Evolutionary conservation across 2,888 invertebrate species (phyloP).

Genomic region (Celastrina argiolus): DNA sequence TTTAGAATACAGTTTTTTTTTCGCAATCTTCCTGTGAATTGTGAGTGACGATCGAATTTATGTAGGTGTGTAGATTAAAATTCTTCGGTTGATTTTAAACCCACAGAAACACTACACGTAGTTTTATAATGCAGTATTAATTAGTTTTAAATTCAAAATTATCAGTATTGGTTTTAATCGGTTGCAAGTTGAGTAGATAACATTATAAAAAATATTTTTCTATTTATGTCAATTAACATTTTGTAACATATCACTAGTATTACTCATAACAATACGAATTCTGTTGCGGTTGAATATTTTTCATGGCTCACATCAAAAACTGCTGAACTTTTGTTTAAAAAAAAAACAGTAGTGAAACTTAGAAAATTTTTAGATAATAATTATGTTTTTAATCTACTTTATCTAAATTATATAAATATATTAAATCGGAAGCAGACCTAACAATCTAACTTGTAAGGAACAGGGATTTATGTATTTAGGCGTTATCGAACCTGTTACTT

Average conservation of each 20-base stretch:
- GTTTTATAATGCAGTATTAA: conserved; percentile 15
- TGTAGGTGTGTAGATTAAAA: background rate
- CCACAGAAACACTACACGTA: background rate
- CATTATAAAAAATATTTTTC: background rate
- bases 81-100: background rate
- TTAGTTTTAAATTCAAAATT: conserved; percentile 11
- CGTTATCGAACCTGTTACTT: background rate
- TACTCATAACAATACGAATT: background rate
- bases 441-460: background rate
- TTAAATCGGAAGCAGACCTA: background rate
- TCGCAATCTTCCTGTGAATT: background rate
- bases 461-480: background rate
- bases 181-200: background rate
- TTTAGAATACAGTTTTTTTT: background rate
- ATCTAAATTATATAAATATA: background rate
- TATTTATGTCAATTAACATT: conserved; percentile 3
- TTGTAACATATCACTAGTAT: background rate
- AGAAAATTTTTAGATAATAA: background rate
- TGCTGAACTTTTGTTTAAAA: background rate
- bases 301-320: background rate
- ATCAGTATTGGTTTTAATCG: conserved; percentile 5
- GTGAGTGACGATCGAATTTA: too few species aligned
- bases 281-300: background rate
- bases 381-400: background rate
- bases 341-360: background rate